Conservation (phyloP, 2,113 vertebrate species). For the Tachycineta bicolor region DNA sequence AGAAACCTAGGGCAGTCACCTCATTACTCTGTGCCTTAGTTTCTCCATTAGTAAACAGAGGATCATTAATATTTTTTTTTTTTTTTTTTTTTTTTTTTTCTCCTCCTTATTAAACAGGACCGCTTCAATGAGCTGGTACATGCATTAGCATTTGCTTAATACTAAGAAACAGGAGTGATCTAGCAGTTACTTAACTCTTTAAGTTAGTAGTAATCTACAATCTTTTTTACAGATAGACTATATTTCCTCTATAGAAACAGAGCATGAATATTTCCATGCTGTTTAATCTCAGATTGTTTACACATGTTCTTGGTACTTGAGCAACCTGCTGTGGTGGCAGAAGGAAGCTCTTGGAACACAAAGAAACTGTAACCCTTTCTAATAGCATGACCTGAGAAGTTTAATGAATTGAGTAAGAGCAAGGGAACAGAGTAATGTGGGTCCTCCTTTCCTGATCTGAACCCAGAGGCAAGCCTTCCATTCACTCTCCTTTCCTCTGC, state of each 20-base stretch:
- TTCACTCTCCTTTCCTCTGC: not conserved
- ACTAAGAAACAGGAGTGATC: not conserved
- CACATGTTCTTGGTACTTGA: not conserved
- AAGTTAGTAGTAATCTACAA: too few species aligned
- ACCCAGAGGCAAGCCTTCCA: not conserved
- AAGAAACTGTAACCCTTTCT: not conserved
- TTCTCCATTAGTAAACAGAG: not conserved
- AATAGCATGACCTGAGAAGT: not conserved
- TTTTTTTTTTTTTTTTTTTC: not conserved
- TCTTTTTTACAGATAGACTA: not conserved
- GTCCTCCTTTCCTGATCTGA: not conserved
- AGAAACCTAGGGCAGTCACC: not conserved
- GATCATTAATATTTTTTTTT: not conserved
- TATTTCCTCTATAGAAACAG: not conserved
- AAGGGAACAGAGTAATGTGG: not conserved
- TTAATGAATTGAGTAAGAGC: not conserved
- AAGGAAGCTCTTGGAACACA: not conserved
- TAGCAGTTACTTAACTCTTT: not conserved
- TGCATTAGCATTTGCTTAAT: not conserved
- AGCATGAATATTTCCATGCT: not conserved
- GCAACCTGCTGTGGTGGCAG: not conserved
- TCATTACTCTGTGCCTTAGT: not conserved
- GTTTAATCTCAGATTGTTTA: not conserved
- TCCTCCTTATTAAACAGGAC: not conserved
- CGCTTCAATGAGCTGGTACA: not conserved